A percentile compares a stretch with the other conserved stretches of the same genome.
Conservation (phyloP, 2,888 invertebrate genomes). For the Cyclophora albipunctata region DNA sequence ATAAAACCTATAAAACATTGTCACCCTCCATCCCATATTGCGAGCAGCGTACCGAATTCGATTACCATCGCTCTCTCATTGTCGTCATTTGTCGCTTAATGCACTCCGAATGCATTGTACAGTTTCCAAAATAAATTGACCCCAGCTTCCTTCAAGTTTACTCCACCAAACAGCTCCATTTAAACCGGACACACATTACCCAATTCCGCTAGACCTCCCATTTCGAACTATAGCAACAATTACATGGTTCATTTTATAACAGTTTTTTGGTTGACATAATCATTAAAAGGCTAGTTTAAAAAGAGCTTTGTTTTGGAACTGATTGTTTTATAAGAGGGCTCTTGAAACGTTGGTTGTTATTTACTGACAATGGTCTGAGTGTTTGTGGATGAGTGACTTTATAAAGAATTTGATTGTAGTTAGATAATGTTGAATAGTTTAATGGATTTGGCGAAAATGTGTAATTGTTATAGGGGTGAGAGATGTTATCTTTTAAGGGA, state of each 20-base stretch:
- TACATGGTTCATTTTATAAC: constrained; percentile 10
- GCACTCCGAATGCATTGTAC: constrained; percentile 34
- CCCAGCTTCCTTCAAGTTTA: constrained; percentile 18
- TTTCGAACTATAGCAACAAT: background rate
- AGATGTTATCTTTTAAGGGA: background rate
- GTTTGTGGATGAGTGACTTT: constrained; percentile 49
- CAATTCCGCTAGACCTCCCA: constrained; percentile 8
- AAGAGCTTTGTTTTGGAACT: constrained; percentile 19
- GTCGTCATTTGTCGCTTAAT: constrained; percentile 48
- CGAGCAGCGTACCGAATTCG: constrained; percentile 48
- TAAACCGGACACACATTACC: constrained; percentile 12
- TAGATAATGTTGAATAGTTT: constrained; percentile 30
- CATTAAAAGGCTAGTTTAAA: constrained; percentile 19
- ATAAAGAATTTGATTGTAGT: constrained; percentile 33
- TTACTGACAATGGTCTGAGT: constrained; percentile 21
- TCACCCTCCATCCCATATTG: constrained; percentile 28
- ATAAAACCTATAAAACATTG: constrained; percentile 12
- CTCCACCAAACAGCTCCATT: constrained; percentile 18
- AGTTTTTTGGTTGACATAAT: constrained; percentile 11
- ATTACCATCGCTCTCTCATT: constrained; percentile 53
- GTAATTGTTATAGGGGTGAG: background rate
- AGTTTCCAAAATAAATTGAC: constrained; percentile 25
- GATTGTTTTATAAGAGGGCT: constrained; percentile 22
- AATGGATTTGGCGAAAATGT: constrained; percentile 21
- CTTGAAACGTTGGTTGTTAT: constrained; percentile 20